Percentiles rank a stretch among this genome's conserved stretches.
Evolutionary conservation across 2,113 vertebrate species (phyloP).

Genomic region (Tetrao urogallus): DNA sequence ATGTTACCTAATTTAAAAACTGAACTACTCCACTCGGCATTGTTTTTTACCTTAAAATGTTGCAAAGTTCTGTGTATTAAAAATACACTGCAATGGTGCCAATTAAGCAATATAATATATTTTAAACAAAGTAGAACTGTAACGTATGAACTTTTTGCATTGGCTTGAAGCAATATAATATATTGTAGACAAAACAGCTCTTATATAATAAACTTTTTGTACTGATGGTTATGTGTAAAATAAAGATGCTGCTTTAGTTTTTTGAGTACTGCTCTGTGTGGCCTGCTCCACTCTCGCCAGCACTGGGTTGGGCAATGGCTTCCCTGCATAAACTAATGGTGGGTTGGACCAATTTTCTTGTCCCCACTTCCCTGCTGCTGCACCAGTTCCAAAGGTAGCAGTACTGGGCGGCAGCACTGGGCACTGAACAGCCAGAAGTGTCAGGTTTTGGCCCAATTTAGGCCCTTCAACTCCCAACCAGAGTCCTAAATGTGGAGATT

Average conservation of each 20-base stretch:
- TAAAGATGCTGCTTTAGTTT: constrained; percentile 80
- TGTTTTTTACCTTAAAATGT: constrained; percentile 47
- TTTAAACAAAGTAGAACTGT: constrained; percentile 75
- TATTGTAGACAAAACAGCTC: constrained; percentile 81
- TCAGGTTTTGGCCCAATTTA: neutral
- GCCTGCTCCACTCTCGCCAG: neutral
- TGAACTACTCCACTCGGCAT: neutral
- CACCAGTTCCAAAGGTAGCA: neutral
- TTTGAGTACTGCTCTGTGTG: constrained; percentile 22
- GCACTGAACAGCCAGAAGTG: neutral
- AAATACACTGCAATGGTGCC: constrained; percentile 58
- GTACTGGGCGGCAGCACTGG: neutral
- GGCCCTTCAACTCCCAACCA: too few relatives aligned
- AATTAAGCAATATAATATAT: constrained; percentile 76
- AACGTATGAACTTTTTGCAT: constrained; percentile 74
- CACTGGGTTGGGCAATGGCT: fast-evolving
- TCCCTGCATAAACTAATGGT: neutral
- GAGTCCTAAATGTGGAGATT: neutral
- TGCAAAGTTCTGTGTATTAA: constrained; percentile 51
- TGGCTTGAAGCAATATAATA: constrained; percentile 81
- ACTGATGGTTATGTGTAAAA: constrained; percentile 77
- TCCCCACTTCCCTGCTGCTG: neutral
- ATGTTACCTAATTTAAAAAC: constrained; percentile 23
- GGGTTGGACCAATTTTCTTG: neutral
- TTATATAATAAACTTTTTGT: constrained; percentile 80